A percentile compares a stretch with the other conserved stretches of the same genome.
Conservation (phyloP, 2,113 vertebrate genomes). For the Hipposideros armiger region DNA sequence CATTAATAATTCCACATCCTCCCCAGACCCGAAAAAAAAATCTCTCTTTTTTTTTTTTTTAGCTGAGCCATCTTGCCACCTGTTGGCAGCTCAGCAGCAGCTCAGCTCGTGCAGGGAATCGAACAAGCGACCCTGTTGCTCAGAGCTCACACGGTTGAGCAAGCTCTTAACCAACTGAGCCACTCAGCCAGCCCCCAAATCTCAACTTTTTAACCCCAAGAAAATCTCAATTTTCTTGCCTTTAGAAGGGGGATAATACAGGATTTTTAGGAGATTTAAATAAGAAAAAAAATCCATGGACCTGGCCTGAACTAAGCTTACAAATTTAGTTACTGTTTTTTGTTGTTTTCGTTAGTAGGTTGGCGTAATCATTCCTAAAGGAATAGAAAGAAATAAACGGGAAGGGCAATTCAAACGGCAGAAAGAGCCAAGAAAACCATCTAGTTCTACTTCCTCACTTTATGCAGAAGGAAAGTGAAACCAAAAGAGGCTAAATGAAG, state of each 20-base stretch:
- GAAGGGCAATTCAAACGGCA: neutral
- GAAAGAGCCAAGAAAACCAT: neutral
- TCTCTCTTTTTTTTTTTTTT: too few relatives aligned
- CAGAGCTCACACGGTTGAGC: too few relatives aligned
- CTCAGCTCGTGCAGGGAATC: too few relatives aligned
- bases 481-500: neutral
- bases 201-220: neutral
- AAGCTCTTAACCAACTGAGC: too few relatives aligned
- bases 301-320: neutral
- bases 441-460: neutral
- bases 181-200: neutral
- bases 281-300: neutral
- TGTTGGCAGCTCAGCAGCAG: too few relatives aligned
- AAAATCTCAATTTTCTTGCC: neutral
- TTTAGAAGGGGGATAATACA: neutral
- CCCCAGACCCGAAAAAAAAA: neutral
- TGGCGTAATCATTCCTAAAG: neutral
- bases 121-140: too few relatives aligned
- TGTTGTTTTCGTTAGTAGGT: neutral
- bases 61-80: too few relatives aligned
- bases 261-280: neutral
- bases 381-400: neutral
- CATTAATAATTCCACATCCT: neutral
- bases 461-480: neutral
- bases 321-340: neutral